A percentile compares a stretch with the other conserved stretches of the same genome.
Conservation (phyloP, 2,113 vertebrate species). For the Ammospiza caudacuta region DNA sequence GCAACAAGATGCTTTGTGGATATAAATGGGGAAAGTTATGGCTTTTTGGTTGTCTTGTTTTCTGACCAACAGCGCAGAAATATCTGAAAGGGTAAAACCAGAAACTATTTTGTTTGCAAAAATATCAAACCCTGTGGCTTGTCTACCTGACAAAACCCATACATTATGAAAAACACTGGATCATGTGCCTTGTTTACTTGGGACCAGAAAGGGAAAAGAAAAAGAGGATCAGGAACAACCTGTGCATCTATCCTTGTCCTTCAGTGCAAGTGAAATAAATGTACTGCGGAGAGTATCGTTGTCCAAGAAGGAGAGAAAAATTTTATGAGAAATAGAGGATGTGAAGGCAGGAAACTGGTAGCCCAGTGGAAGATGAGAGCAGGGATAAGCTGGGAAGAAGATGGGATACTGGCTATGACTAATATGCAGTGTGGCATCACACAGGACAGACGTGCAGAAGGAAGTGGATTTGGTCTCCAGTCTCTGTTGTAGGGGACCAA, state of each 20-base stretch:
- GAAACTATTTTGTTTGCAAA: not conserved
- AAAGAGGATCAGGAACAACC: not conserved
- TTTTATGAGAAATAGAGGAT: not conserved
- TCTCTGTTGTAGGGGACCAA: not conserved
- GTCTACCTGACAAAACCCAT: not conserved
- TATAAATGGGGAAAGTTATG: not conserved
- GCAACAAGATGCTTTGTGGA: not conserved
- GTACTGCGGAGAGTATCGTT: not conserved
- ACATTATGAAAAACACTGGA: not conserved
- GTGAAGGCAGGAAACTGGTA: not conserved
- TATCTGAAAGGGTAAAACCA: not conserved
- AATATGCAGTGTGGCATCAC: accelerated
- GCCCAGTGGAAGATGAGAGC: not conserved
- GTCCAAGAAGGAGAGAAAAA: not conserved
- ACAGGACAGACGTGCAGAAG: not conserved
- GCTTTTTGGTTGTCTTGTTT: not conserved
- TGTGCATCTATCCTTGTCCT: not conserved
- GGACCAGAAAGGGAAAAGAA: not conserved
- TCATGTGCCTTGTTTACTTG: not conserved
- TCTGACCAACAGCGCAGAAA: not conserved
- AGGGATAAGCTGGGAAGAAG: not conserved
- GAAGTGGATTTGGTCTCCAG: not conserved
- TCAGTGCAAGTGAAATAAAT: not conserved
- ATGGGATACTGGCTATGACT: not conserved
- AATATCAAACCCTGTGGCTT: not conserved